Evolutionary conservation across 2,113 vertebrate genomes (phyloP), one percentile per base, ranked within the genome.

Genomic region (Agelaius tricolor): DNA sequence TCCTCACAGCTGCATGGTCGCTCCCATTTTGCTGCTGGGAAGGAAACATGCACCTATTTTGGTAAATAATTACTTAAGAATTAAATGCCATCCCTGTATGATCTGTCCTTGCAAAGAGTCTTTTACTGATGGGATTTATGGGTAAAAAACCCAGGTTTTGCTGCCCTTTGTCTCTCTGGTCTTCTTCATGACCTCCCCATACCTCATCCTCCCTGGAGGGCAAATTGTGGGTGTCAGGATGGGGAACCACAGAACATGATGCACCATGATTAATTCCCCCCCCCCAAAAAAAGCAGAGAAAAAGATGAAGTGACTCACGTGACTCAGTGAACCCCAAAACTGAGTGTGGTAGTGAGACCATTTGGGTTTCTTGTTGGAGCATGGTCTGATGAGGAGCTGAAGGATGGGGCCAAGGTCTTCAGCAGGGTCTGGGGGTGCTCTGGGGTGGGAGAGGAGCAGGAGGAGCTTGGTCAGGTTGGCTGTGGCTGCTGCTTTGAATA

Each of bases 391-490:
- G 46, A 59, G 54, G 59, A 28, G 54, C 35, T 0, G 0, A 41
- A 87, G 65, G 57, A 54, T 2, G 14, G 49, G 59, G 17, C 11
- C 15, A 3, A 17, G 49, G 44, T 58, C 4, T 41, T 71, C 12
- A 4, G 13, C 0, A 5, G 27, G 49, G 15, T n/a, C 30, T 2
- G 10, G 41, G 10, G 11, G 10, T 1, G 2, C 28, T 57, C 27
- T 22, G 52, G 71, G 33, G 4, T 63, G 58, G 30, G 26, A 43
- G 31, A n/a, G 72, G 47, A 63, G 73, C 73, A 63, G 85, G 52
- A 72, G 43, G 46, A 84, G 44, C 30, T 62, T 9, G 24, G 24
- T 74, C 6, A 4, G n/a, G 20, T 35, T 77, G 81, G 46, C 41
- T 37, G 15, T 8, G 3, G 69, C 11, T 41, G 84, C 55, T 78